phyloP scores from a whole-genome alignment of 2,888 invertebrate genomes.

The Drosophila kuntzei region DNA sequence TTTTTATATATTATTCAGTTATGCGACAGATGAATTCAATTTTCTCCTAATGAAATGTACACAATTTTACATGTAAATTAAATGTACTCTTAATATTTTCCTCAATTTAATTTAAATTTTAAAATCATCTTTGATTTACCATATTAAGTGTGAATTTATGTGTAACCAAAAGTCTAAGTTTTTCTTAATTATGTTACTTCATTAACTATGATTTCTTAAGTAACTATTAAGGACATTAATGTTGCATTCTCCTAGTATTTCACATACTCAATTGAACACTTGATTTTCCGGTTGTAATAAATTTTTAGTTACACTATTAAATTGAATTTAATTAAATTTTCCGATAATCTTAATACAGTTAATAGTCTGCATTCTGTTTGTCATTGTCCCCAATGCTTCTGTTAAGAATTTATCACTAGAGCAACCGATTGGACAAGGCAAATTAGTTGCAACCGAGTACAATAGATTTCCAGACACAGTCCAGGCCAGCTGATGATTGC shows the following conservation, averaged over 20 bases:
- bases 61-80: no score
- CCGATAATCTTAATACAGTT: constrained; percentile 27
- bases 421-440: constrained; percentile 33
- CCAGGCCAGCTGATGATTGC: constrained; percentile 38
- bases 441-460: constrained; percentile 46
- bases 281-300: background rate
- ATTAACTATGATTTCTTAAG: background rate
- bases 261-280: background rate
- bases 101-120: no score
- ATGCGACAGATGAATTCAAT: no score
- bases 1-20: no score
- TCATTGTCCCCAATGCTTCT: constrained; percentile 29
- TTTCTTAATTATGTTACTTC: background rate
- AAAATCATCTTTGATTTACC: no score
- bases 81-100: no score
- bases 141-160: no score
- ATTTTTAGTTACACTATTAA: background rate
- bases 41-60: no score
- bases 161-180: background rate
- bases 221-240: background rate
- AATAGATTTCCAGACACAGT: constrained; percentile 19
- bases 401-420: constrained; percentile 14
- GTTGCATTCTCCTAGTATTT: background rate
- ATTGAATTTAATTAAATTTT: constrained; percentile 1
- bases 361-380: constrained; percentile 14